Percentiles rank a stretch among this genome's conserved stretches.
Conservation (phyloP, 2,888 invertebrate genomes). For the Diarsia mendica region DNA sequence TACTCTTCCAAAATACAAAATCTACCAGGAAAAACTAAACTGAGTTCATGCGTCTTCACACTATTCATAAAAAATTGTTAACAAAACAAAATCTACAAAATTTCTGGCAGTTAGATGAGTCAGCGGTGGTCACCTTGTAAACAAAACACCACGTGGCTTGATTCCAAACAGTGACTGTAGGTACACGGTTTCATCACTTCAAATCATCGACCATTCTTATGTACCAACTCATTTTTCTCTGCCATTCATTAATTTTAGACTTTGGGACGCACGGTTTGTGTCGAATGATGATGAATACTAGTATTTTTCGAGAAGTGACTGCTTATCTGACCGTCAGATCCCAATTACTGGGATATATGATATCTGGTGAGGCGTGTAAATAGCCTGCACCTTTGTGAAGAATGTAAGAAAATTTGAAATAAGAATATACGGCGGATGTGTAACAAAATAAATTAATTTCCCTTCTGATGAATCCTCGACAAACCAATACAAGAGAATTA, state of each 20-base stretch:
- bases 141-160: slow-evolving; percentile 60
- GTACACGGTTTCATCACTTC: slow-evolving; percentile 52
- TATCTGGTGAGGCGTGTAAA: too few species aligned
- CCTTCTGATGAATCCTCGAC: too few species aligned
- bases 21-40: background rate
- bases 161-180: slow-evolving; percentile 61
- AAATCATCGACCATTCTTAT: slow-evolving; percentile 53
- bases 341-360: background rate
- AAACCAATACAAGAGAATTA: too few species aligned
- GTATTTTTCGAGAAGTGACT: background rate
- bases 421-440: too few species aligned
- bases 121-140: slow-evolving; percentile 56
- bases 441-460: too few species aligned
- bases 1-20: background rate
- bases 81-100: slow-evolving; percentile 1
- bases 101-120: slow-evolving; percentile 30
- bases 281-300: background rate
- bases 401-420: too few species aligned
- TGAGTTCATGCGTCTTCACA: too few species aligned
- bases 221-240: slow-evolving; percentile 49
- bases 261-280: background rate
- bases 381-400: too few species aligned
- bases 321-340: background rate
- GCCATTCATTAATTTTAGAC: slow-evolving; percentile 55
- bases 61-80: background rate